phyloP scores from a whole-genome alignment of 2,888 invertebrate species.

The Eugnorisma glareosa region DNA sequence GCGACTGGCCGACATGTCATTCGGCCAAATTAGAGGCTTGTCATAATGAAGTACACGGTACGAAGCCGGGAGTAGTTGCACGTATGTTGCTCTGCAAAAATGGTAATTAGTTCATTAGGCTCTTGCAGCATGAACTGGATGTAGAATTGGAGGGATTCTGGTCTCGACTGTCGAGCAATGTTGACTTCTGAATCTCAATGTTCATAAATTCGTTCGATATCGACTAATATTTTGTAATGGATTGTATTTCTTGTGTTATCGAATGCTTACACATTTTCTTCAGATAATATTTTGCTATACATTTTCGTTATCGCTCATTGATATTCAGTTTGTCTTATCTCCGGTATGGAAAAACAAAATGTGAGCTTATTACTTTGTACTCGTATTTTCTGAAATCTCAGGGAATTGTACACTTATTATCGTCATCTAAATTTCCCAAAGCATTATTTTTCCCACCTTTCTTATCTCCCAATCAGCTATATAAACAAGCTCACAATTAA shows the following conservation, averaged over 20 bases:
- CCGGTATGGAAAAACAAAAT: neutral
- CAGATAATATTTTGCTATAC: neutral
- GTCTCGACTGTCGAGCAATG: neutral
- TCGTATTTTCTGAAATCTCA: neutral
- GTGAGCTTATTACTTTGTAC: neutral
- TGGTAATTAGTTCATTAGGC: constrained; percentile 67
- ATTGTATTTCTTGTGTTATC: neutral
- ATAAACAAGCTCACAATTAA: constrained; percentile 32
- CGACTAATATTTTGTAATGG: neutral
- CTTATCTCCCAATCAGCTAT: constrained; percentile 31
- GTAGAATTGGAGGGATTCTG: constrained; percentile 5
- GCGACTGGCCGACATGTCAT: constrained; percentile 78
- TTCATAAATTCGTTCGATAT: neutral
- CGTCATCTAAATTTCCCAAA: neutral
- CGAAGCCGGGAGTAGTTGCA: constrained; percentile 58
- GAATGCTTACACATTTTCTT: neutral
- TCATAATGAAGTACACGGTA: constrained; percentile 70
- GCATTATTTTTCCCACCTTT: constrained; percentile 2
- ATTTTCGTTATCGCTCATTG: neutral
- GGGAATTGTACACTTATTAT: neutral
- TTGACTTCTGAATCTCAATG: neutral
- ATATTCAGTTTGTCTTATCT: neutral
- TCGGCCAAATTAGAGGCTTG: constrained; percentile 75
- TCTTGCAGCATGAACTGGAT: constrained; percentile 40
- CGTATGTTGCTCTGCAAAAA: constrained; percentile 60